Conservation (phyloP, 92 coral and sea anemone species). For the Zoanthus solanderi region DNA sequence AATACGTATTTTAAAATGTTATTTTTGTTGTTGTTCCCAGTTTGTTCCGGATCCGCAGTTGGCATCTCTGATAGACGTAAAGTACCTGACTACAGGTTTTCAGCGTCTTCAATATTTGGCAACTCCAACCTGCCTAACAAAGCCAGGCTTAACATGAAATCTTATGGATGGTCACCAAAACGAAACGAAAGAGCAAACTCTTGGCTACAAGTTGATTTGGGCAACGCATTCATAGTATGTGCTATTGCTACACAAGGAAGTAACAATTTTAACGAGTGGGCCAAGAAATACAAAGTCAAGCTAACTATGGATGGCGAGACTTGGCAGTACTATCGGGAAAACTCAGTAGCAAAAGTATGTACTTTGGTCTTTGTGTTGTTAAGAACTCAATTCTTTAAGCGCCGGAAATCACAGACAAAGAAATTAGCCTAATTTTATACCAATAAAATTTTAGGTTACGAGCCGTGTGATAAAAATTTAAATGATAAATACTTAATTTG, state of each 20-base stretch:
- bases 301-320: slow-evolving; percentile 31
- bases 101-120: slow-evolving; percentile 29
- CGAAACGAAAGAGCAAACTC: not conserved
- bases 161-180: slow-evolving; percentile 44
- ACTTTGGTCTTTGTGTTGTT: no score
- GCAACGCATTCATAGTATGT: slow-evolving; percentile 33
- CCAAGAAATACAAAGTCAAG: slow-evolving; percentile 34
- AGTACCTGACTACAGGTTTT: slow-evolving; percentile 52
- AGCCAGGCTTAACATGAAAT: slow-evolving; percentile 27
- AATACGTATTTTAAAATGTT: no score
- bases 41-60: not conserved
- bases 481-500: no score
- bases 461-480: no score
- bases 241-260: slow-evolving; percentile 53
- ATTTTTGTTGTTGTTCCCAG: not conserved
- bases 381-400: no score
- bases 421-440: no score
- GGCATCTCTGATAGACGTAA: slow-evolving; percentile 7
- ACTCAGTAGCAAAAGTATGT: slow-evolving; percentile 28
- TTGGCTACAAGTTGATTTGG: slow-evolving; percentile 59
- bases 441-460: no score
- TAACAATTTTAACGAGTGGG: not conserved
- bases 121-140: slow-evolving; percentile 1
- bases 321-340: slow-evolving; percentile 53
- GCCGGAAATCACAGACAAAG: no score